Evolutionary conservation across 2,113 vertebrate species (phyloP), one percentile per base, ranked within the genome.

Genomic region (Melanotaenia duboulayi): DNA sequence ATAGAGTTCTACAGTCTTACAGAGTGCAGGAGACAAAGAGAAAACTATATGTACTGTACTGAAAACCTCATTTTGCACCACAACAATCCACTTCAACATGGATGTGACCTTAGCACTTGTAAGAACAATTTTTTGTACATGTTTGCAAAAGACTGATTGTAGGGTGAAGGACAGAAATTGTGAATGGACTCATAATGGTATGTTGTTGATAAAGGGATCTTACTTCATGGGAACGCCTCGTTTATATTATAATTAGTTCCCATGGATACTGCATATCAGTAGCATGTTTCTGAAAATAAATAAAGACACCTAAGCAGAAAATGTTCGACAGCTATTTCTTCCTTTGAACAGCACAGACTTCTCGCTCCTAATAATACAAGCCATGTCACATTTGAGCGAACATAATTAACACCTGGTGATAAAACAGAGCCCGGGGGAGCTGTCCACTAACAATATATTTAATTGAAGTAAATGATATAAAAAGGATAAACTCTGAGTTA

Each of bases 381-480:
- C 44, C 76, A 48, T 71, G 81, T 90, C 90, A 51, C 75, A 51
- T 87, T 59, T 84, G 71, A 85, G 73, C 55, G 84, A 85, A 74
- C 73, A 81, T 90, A 91, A 93, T 94, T 92, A 92, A 88, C 74
- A 46, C 71, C 61, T n/a, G 1, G 79, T 80, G 82, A 89, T 86
- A 89, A 90, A 87, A 85, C 78, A 20, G 14, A 74, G 66, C 52
- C 76, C 65, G 12, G 14, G 88, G 89, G 91, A 92, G 85, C 86
- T 70, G 75, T 92, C 82, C 79, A 63, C 81, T 87, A 82, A 85
- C 87, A 92, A 90, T 92, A 92, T 91, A 90, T 92, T 90, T 91
- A 92, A 94, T 92, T 92, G 84, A 91, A 91, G 84, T 73, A 87
- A 91, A 89, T 90, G 59, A 84, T 83, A 86, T 79, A 73, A 90